Base-by-base conservation (phyloP, 1,140 invertebrate species). In the Bombyx mandarina region DNA sequence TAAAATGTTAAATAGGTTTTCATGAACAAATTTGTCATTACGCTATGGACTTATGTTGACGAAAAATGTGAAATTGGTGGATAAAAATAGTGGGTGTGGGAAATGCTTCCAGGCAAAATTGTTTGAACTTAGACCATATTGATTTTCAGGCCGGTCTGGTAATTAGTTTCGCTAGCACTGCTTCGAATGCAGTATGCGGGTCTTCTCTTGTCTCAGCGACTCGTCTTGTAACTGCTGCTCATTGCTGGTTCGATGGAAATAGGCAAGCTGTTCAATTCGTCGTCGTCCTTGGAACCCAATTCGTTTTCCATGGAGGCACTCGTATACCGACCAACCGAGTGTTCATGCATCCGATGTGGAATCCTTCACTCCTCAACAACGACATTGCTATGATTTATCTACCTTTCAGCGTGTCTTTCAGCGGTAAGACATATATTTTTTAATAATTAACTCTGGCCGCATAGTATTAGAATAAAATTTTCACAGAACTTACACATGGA, bases 341-440 rank as follows among this genome's bases (percentile, higher is more conserved):
- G 5, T 18, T 70, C 8, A 60, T 71, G 54, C 75, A 79, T 43
- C 71, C 75, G 0, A 45, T 64, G 18, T 82, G 68, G 64, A 56
- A 7, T 6, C 65, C 72, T 0, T n/a, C 10, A 0, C 63, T 54
- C 4, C 10, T 83, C 1, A 44, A 55, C 22, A 86, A 88, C 18
- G 85, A 89, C 46, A 72, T 89, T 3, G 80, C 87, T 2, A 54
- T 89, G 18, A 76, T 88, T 8, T 73, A 77, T 42, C 60, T 89
- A 46, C 81, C 85, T 2, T 61, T 52, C 0, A 54, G 49, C 2
- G 61, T 88, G 5, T 35, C 59, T 3, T 75, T 84, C 43, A 71
- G 73, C 45, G 60, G 77, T 79, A 63, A 68, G 57, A 58, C 10
- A 51, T 35, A 35, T 5, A 52, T 7, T 43, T 10, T 9, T 56